These are phyloP conservation scores for Aegotheles bennettii DNA, from an alignment of 2,113 vertebrate genomes.

Conservation along the genomic window DNA sequence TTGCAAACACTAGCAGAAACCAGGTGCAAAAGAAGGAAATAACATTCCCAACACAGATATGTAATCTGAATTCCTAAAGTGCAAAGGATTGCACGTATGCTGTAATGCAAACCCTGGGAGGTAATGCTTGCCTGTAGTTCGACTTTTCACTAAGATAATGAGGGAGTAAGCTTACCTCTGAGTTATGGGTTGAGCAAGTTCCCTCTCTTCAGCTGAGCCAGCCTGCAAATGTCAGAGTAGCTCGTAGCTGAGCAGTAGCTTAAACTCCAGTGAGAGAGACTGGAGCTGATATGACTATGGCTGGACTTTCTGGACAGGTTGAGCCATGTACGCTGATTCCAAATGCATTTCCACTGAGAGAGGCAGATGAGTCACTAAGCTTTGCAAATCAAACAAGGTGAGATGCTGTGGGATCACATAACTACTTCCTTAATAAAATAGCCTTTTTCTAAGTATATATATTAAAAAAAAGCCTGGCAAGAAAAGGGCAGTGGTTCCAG, in stretches of 20 bases:
- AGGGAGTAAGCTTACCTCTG: neutral
- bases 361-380: neutral
- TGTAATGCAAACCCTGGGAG: neutral
- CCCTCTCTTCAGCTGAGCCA: neutral
- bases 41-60: neutral
- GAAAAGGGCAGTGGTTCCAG: neutral
- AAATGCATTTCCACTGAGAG: neutral
- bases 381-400: neutral
- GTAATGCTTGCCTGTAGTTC: neutral
- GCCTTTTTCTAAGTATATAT: neutral
- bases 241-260: neutral
- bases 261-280: neutral
- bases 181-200: neutral
- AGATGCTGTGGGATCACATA: neutral
- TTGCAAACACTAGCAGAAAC: neutral
- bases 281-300: neutral
- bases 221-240: neutral
- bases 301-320: neutral
- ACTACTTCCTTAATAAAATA: neutral
- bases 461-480: neutral
- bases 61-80: conserved; percentile 4
- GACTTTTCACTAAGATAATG: neutral
- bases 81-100: neutral
- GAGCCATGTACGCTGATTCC: accelerated
- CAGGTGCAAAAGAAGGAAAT: neutral